Base-by-base conservation (phyloP, 1,140 invertebrate genomes). In the Pseudomyrmex flavicornis region DNA sequence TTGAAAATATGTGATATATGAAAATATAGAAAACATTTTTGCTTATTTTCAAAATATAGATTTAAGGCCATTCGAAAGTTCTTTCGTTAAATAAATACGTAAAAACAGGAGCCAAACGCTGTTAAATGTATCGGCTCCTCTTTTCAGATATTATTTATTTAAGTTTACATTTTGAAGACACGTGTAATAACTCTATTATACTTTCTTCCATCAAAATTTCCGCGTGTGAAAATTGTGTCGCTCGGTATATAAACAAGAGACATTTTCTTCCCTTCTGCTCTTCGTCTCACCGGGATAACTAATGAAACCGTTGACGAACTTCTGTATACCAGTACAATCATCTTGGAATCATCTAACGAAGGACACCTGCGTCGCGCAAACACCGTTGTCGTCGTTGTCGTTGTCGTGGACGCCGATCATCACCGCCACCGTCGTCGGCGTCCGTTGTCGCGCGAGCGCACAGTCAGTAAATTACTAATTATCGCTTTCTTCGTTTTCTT, bases 401-500 rank as follows among this genome's bases (percentile, higher is more conserved):
- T 22, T 15, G 26, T 73, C 54, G 69, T 20, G 15, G 54, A 74
- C 26, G 46, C 35, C 58, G 46, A 59, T 82, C 50, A 62, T n/a
- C 61, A 74, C 17, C 46, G 79, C n/a, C 35, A 82, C 22, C 61
- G 74, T 82, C 69, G 56, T 74, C 48, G 35, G n/a, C 56, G 15
- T 74, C 26, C 50, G 65, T 79, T 62, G 13, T 69, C 35, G 26
- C 3, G 63, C 46, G 12, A 82, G 68, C 59, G 58, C 66, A 52
- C 62, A 79, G 26, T 79, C 69, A 79, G 44, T 59, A 58, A 35
- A 70, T 46, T 69, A 58, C 50, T 61, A 79, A 68, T 84, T 79
- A 73, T 44, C 56, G 63, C 44, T 46, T 74, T 48, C 50, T 54
- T 46, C 8, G 48, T 44, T 63, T 63, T 22, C 12, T 48, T 65